These are phyloP conservation scores for Zaprionus nigranus DNA, from an alignment of 1,140 invertebrate species.

Conservation along the genomic window DNA sequence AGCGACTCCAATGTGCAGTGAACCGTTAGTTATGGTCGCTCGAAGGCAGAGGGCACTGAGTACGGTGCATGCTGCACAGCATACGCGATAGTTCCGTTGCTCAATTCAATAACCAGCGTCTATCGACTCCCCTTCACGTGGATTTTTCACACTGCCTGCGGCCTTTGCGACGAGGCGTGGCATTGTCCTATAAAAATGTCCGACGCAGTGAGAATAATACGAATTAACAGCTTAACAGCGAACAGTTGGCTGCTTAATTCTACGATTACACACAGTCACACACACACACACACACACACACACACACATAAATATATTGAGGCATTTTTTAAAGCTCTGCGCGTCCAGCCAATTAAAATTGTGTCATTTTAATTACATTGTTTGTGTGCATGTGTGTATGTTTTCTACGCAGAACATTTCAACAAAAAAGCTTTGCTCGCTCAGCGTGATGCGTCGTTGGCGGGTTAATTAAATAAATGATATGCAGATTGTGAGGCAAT, in stretches of 20 bases:
- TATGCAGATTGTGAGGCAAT: slow-evolving; percentile 56
- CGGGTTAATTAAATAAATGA: slow-evolving; percentile 58
- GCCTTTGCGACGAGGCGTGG: slow-evolving; percentile 12
- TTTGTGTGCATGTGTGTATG: not conserved
- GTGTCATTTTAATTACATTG: slow-evolving; percentile 24
- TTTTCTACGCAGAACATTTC: slow-evolving; percentile 10
- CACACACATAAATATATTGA: not conserved
- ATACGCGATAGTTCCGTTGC: slow-evolving; percentile 64
- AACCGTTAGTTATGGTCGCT: slow-evolving; percentile 77
- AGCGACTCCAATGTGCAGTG: slow-evolving; percentile 57
- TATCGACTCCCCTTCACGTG: slow-evolving; percentile 43
- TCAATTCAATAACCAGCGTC: slow-evolving; percentile 52
- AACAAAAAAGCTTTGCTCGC: slow-evolving; percentile 14
- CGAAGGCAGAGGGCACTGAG: slow-evolving; percentile 18
- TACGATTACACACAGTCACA: slow-evolving; percentile 36
- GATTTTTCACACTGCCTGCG: not conserved
- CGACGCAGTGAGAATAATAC: slow-evolving; percentile 42
- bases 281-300: not conserved
- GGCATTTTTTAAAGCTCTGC: slow-evolving; percentile 31
- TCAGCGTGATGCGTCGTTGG: slow-evolving; percentile 47
- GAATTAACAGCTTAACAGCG: slow-evolving; percentile 57
- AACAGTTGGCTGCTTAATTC: slow-evolving; percentile 48
- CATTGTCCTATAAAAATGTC: slow-evolving; percentile 13
- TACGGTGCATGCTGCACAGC: slow-evolving; percentile 36
- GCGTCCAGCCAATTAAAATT: slow-evolving; percentile 40